Evolutionary conservation across 2,797 vertebrate genomes (phyloP), one percentile per base, ranked within the genome.

Genomic region (Acrossocheilus fasciatus): DNA sequence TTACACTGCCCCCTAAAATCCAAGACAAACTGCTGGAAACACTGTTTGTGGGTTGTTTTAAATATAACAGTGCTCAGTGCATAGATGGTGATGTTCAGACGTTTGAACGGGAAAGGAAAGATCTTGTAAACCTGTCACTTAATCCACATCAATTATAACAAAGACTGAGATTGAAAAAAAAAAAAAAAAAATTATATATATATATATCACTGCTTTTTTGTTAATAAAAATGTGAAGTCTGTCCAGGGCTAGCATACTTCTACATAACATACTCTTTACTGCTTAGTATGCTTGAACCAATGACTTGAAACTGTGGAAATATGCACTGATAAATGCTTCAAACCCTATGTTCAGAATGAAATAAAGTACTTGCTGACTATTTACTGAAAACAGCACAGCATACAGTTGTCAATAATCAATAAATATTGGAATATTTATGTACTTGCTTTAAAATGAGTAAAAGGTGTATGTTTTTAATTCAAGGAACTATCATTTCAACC

Each of bases 111-210:
- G 76, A 81, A 66, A 72, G 62, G n/a, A 81, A 39, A 59, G 59
- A 81, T 78, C 14, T 70, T 57, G 74, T 87, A 86, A 85, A 26
- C 85, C 78, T 79, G 77, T 87, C 57, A 85, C 74, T 85, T 41
- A 82, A 85, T 82, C 57, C 66, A 83, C 64, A 85, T 50, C 66
- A 15, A 78, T 69, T 74, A 5, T 2, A 70, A 87, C 57, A 41
- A 86, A 78, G 39, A 26, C 43, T 39, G 50, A 70, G 77, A 80
- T 57, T 76, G 39, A 39, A 6, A 39, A 4, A 36, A 59, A 77
- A n/a, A 77, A 69, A 83, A n/a, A 62, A 43, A 26, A 26, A 26
- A 26, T 1, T 26, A 26, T 26, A 26, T 26, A 26, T 26, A 26
- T 26, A 26, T 26, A 26, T 26, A 26, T 26, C 26, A 26, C 26